Evolutionary conservation across 2,113 vertebrate species (phyloP).

Genomic region (Sphyrna mokarran): DNA sequence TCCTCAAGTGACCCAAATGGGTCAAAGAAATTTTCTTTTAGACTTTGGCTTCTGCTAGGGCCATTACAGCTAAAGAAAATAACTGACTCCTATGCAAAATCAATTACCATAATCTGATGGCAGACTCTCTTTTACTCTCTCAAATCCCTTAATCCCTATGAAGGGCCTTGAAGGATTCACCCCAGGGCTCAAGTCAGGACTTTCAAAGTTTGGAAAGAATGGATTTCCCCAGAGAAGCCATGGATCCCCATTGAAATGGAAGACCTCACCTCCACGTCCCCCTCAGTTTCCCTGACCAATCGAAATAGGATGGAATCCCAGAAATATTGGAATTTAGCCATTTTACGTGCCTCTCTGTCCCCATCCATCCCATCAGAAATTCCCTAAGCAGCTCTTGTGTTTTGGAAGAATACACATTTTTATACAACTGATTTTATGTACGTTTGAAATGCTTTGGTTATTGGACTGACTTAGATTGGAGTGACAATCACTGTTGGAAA

Average conservation of each 20-base stretch:
- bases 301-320: not conserved
- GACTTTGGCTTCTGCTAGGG: not conserved
- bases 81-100: not conserved
- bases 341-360: not conserved
- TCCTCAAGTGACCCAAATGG: not conserved
- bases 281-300: not conserved
- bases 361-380: not conserved
- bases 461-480: not conserved
- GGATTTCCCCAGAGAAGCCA: not conserved
- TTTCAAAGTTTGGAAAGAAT: not conserved
- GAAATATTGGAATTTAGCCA: not conserved
- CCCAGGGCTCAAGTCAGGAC: not conserved
- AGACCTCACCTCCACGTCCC: not conserved
- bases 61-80: not conserved
- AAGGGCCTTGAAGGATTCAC: not conserved
- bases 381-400: not conserved
- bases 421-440: not conserved
- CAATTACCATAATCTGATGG: not conserved
- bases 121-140: not conserved
- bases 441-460: not conserved
- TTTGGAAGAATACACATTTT: not conserved
- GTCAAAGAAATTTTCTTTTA: not conserved
- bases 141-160: too few relatives aligned
- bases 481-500: not conserved
- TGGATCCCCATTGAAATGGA: not conserved